These are phyloP conservation scores for Achatina immaculata DNA, from an alignment of 1,140 invertebrate genomes.

Conservation along the genomic window DNA sequence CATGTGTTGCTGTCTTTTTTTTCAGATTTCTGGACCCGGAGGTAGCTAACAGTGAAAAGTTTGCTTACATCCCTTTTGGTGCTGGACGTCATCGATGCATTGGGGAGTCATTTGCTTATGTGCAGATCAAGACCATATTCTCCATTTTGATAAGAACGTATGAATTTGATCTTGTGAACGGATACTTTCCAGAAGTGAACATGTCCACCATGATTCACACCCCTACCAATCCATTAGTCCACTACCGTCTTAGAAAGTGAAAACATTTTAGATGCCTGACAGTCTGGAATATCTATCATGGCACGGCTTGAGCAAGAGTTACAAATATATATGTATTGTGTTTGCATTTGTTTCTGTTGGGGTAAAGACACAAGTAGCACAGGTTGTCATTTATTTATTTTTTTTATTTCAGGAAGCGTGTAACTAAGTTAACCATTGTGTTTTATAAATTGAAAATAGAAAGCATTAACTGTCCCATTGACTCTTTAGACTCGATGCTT, in stretches of 20 bases:
- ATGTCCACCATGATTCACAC: conserved; percentile 65
- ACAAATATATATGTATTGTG: too few species aligned
- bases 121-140: conserved; percentile 65
- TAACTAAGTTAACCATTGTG: too few species aligned
- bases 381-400: too few species aligned
- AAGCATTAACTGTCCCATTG: not conserved
- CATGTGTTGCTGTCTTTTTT: not conserved
- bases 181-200: conserved; percentile 58
- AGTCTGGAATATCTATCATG: too few species aligned
- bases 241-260: conserved; percentile 42
- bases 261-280: too few species aligned
- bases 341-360: too few species aligned
- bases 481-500: too few species aligned
- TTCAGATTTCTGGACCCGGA: conserved; percentile 57
- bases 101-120: conserved; percentile 67
- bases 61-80: conserved; percentile 65
- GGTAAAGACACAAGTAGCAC: too few species aligned
- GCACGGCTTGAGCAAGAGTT: too few species aligned
- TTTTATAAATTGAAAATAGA: too few species aligned
- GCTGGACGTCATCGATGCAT: conserved; percentile 66
- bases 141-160: conserved; percentile 55
- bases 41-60: conserved; percentile 57
- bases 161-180: conserved; percentile 57
- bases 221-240: conserved; percentile 57
- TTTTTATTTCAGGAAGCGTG: too few species aligned